A percentile compares a stretch with the other conserved stretches of the same genome.
These are phyloP conservation scores for Drosophila hawaiiensis DNA, from an alignment of 2,888 invertebrate genomes.

Conservation along the genomic window DNA sequence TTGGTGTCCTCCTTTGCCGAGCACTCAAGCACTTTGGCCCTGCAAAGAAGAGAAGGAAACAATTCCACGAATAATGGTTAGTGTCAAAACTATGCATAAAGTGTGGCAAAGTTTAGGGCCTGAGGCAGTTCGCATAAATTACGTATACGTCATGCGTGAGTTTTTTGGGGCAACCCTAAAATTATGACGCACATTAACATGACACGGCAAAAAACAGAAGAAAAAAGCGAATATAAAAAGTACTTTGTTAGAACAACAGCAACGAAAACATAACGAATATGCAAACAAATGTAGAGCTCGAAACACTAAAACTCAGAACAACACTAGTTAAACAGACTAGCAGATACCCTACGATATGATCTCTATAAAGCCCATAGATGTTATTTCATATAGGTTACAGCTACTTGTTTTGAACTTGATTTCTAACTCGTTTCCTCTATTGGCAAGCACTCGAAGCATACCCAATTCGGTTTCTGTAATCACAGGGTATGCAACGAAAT, in stretches of 20 bases:
- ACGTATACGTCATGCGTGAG: slow-evolving; percentile 40
- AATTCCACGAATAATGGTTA: slow-evolving; percentile 16
- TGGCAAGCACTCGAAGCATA: neutral
- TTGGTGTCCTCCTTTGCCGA: slow-evolving; percentile 92
- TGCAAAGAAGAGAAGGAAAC: slow-evolving; percentile 81
- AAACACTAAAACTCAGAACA: neutral
- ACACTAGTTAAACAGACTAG: neutral
- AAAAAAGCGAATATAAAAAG: slow-evolving; percentile 12
- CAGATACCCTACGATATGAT: neutral
- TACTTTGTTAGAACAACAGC: slow-evolving; percentile 18
- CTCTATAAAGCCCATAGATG: neutral
- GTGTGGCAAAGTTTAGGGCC: slow-evolving; percentile 25
- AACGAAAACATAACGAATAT: neutral
- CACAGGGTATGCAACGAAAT: slow-evolving; percentile 1
- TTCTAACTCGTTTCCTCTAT: neutral
- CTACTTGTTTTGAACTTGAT: neutral
- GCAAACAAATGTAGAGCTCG: slow-evolving; percentile 10
- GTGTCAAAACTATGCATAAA: slow-evolving; percentile 34
- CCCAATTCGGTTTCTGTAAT: neutral
- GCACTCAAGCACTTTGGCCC: slow-evolving; percentile 91
- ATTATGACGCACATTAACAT: slow-evolving; percentile 48
- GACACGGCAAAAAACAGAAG: slow-evolving; percentile 24
- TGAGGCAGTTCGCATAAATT: slow-evolving; percentile 37
- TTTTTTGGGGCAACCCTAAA: slow-evolving; percentile 25
- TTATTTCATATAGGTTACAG: neutral